These are phyloP conservation scores for Orthochromis malagaraziensis DNA, from an alignment of 2,113 vertebrate genomes.

Conservation along the genomic window DNA sequence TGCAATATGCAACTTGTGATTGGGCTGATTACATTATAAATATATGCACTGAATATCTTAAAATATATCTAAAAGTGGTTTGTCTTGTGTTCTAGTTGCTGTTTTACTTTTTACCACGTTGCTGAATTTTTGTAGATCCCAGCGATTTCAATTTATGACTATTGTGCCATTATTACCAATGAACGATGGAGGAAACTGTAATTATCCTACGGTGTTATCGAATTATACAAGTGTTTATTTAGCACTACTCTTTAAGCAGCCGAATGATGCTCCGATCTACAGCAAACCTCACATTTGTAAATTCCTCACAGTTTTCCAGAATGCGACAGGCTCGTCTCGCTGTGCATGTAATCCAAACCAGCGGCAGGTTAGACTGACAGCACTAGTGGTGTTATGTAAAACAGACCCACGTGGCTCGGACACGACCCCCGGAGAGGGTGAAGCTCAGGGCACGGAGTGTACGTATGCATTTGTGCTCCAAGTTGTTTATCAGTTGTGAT, in stretches of 20 bases:
- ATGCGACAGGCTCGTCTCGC: background rate
- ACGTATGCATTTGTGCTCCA: background rate
- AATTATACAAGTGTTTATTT: background rate
- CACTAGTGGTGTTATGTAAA: slow-evolving; percentile 45
- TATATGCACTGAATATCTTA: background rate
- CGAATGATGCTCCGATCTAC: background rate
- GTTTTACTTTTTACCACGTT: background rate
- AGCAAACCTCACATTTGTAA: background rate
- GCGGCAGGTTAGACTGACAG: background rate
- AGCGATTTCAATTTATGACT: background rate
- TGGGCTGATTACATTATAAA: background rate
- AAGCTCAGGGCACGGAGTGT: background rate
- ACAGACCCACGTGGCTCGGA: slow-evolving; percentile 23
- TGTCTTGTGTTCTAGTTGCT: background rate
- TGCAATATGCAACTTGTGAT: background rate
- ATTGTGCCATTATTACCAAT: background rate
- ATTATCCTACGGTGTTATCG: background rate
- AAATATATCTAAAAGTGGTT: background rate
- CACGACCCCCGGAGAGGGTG: slow-evolving; percentile 22
- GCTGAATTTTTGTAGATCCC: background rate
- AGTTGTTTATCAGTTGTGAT: background rate
- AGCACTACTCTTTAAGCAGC: background rate
- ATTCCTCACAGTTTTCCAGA: background rate
- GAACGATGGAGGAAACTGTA: background rate
- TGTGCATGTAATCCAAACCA: slow-evolving; percentile 11